A percentile compares a stretch with the other conserved stretches of the same genome.
phyloP scores from a whole-genome alignment of 2,888 invertebrate species.

The Operophtera brumata region DNA sequence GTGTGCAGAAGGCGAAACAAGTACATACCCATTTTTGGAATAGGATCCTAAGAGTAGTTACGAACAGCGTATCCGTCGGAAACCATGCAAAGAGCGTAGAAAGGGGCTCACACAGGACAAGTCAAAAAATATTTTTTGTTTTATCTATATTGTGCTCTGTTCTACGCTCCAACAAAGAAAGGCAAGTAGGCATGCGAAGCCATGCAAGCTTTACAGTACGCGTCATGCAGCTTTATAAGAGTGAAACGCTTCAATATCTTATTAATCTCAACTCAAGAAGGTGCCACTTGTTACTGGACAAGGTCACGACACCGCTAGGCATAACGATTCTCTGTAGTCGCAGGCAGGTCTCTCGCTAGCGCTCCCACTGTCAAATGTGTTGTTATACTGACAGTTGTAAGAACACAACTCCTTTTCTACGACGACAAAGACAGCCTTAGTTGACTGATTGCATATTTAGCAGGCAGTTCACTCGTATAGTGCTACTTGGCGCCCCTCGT shows the following conservation, averaged over 20 bases:
- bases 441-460: no score
- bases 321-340: no score
- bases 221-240: constrained; percentile 5
- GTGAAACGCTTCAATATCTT: no score
- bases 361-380: no score
- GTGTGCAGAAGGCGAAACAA: constrained; percentile 9
- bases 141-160: constrained; percentile 3
- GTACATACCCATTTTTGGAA: not conserved
- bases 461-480: not conserved
- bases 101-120: not conserved
- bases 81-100: constrained; percentile 12
- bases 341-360: no score
- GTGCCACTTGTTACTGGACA: not conserved
- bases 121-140: no score
- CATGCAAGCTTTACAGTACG: constrained; percentile 37
- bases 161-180: constrained; percentile 20
- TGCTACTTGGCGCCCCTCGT: not conserved
- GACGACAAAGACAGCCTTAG: no score
- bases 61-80: not conserved
- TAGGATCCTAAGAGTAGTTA: not conserved
- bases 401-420: no score
- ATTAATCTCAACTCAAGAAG: not conserved
- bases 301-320: no score
- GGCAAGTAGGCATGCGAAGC: constrained; percentile 45
- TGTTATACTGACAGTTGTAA: no score